A percentile compares a stretch with the other conserved stretches of the same genome.
phyloP scores from a whole-genome alignment of 1,140 invertebrate genomes.

The Paralvinella palmiformis region DNA sequence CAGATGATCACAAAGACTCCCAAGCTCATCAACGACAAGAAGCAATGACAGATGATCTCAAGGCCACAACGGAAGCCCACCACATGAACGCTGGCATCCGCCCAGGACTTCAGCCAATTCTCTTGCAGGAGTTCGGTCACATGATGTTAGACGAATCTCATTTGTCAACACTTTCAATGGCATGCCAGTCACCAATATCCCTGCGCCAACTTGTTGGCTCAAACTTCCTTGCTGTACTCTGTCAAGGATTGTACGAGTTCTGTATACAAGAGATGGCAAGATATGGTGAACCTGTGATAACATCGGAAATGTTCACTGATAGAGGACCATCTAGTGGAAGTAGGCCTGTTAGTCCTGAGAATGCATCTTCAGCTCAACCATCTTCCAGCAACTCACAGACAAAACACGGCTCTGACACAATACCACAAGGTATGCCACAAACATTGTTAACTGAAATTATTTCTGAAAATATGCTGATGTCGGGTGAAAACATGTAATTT shows the following conservation, averaged over 20 bases:
- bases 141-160: slow-evolving; percentile 55
- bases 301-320: too few species aligned
- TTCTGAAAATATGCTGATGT: too few species aligned
- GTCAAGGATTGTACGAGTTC: slow-evolving; percentile 48
- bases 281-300: slow-evolving; percentile 26
- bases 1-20: slow-evolving; percentile 65
- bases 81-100: neutral
- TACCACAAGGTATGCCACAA: too few species aligned
- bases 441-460: too few species aligned
- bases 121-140: slow-evolving; percentile 34
- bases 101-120: slow-evolving; percentile 10
- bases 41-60: slow-evolving; percentile 15
- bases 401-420: too few species aligned
- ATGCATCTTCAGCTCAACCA: too few species aligned
- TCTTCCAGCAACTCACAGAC: too few species aligned
- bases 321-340: too few species aligned
- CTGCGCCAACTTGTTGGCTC: slow-evolving; percentile 70
- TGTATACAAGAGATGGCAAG: slow-evolving; percentile 37
- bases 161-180: slow-evolving; percentile 66
- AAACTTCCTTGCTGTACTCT: slow-evolving; percentile 64
- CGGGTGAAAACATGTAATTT: too few species aligned
- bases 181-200: slow-evolving; percentile 68
- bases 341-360: too few species aligned
- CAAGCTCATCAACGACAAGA: slow-evolving; percentile 36
- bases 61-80: slow-evolving; percentile 35